These are phyloP conservation scores for Ibidorhyncha struthersii DNA, from an alignment of 2,113 vertebrate genomes.

Conservation along the genomic window DNA sequence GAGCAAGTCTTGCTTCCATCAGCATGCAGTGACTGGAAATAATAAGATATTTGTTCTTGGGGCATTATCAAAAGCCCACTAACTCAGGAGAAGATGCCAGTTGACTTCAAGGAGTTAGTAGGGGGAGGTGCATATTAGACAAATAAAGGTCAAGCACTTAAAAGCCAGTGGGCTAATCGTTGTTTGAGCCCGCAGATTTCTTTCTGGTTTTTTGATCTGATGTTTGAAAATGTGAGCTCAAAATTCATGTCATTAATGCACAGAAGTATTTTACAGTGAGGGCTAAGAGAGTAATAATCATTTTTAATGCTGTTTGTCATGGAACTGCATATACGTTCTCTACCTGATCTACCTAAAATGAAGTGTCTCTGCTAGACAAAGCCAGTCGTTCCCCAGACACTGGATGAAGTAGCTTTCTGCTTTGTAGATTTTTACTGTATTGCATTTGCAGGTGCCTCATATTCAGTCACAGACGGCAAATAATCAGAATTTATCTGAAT, in stretches of 20 bases:
- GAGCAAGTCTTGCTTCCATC: conserved; percentile 21
- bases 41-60: conserved; percentile 8
- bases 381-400: neutral
- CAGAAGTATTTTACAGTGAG: conserved; percentile 4
- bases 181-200: neutral
- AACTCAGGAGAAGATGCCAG: neutral
- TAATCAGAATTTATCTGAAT: conserved; percentile 54
- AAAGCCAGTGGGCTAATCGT: neutral
- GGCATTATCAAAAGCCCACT: neutral
- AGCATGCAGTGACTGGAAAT: neutral
- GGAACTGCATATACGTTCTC: neutral
- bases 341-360: neutral
- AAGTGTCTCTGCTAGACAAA: neutral
- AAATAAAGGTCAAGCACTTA: neutral
- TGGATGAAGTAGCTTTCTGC: conserved; percentile 28
- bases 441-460: conserved; percentile 59
- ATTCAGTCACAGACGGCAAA: conserved; percentile 10
- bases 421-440: conserved; percentile 59
- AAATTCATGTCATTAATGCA: conserved; percentile 3
- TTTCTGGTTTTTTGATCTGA: neutral
- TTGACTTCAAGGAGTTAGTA: neutral
- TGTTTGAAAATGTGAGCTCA: conserved; percentile 28
- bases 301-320: neutral
- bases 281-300: neutral
- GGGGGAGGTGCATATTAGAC: neutral